Conservation (phyloP, 2,113 vertebrate genomes). For the Hippolais icterina region DNA sequence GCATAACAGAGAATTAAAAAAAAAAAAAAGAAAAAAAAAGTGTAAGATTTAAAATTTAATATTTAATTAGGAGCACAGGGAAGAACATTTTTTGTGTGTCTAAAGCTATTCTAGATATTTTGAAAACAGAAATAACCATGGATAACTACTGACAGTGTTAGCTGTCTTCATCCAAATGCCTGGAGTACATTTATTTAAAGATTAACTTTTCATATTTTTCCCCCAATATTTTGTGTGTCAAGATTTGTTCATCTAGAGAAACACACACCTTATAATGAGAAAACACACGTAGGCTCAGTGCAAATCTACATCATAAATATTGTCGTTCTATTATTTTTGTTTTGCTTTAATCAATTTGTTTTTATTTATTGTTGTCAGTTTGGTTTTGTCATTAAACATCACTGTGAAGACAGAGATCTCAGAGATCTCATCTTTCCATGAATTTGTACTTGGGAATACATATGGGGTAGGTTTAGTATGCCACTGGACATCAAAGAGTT, state of each 20-base stretch:
- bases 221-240: fast-evolving
- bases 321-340: background rate
- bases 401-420: background rate
- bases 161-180: background rate
- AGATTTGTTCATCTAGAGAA: background rate
- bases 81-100: background rate
- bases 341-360: background rate
- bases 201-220: background rate
- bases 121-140: background rate
- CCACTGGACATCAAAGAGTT: background rate
- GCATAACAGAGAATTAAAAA: background rate
- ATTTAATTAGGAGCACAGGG: background rate
- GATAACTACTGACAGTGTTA: background rate
- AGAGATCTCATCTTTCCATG: background rate
- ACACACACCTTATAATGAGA: background rate
- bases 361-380: background rate
- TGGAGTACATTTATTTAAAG: background rate
- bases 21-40: background rate
- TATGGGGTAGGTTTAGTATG: background rate
- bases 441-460: background rate
- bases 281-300: background rate
- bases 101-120: background rate
- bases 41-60: background rate
- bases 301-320: background rate
- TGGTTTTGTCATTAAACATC: background rate